Conservation (phyloP, 2,797 vertebrate species). For the Graptemys geographica region DNA sequence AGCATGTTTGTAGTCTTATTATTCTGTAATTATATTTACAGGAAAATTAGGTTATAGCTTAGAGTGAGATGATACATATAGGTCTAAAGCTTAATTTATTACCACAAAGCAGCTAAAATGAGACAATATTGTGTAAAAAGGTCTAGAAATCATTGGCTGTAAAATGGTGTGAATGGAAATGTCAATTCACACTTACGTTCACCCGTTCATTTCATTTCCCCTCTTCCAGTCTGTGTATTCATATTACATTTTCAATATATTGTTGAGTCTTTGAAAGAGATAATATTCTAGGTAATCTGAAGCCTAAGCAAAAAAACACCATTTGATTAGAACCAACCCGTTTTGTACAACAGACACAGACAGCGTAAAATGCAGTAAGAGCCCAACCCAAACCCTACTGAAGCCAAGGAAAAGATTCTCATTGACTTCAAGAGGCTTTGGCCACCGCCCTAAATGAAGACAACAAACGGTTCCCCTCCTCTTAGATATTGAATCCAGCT, state of each 20-base stretch:
- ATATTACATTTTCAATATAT: not conserved
- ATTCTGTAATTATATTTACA: conserved; percentile 36
- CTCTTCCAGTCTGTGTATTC: not conserved
- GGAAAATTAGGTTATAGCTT: conserved; percentile 23
- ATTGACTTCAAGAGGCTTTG: not conserved
- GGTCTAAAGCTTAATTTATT: conserved; percentile 44
- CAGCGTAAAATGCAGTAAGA: not conserved
- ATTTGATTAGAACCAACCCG: not conserved
- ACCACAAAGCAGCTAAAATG: conserved; percentile 34
- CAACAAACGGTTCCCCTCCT: not conserved
- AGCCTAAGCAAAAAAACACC: not conserved
- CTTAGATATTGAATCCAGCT: not conserved
- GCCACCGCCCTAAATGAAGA: not conserved
- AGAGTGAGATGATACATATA: not conserved
- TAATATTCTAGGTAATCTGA: not conserved
- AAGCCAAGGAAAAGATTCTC: not conserved
- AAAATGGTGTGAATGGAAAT: conserved; percentile 27
- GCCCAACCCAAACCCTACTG: not conserved
- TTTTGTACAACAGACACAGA: not conserved
- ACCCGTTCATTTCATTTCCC: conserved; percentile 10
- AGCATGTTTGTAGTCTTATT: not conserved
- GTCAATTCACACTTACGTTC: not conserved
- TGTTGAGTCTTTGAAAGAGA: not conserved
- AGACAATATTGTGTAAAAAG: not conserved
- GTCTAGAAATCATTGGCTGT: not conserved